Conservation (phyloP, 2,888 invertebrate species). For the Leptinotarsa rubiginosa region DNA sequence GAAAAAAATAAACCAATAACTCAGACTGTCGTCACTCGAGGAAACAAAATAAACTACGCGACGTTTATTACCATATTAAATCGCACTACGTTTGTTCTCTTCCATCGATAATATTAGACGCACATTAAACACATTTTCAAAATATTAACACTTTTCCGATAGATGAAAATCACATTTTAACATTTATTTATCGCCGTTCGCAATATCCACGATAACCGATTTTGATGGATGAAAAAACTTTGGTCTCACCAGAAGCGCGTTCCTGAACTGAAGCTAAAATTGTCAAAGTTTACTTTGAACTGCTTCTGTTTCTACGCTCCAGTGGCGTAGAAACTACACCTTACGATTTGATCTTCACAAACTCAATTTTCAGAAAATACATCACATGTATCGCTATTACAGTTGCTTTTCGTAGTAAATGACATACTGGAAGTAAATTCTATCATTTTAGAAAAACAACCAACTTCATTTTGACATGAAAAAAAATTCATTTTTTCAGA, state of each 20-base stretch:
- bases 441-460: neutral
- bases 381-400: too few relatives aligned
- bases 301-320: constrained; percentile 28
- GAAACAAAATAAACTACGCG: constrained; percentile 32
- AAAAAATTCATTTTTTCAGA: too few relatives aligned
- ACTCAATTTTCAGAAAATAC: too few relatives aligned
- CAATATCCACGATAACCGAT: constrained; percentile 43
- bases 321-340: constrained; percentile 19
- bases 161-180: constrained; percentile 43
- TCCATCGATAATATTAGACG: constrained; percentile 33
- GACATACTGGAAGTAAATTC: too few relatives aligned
- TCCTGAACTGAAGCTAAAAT: constrained; percentile 54
- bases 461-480: neutral
- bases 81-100: constrained; percentile 27
- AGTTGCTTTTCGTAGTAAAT: too few relatives aligned
- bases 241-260: constrained; percentile 46
- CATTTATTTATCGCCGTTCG: constrained; percentile 42
- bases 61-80: constrained; percentile 35
- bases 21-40: constrained; percentile 32
- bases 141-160: constrained; percentile 43
- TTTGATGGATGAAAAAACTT: constrained; percentile 50
- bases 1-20: constrained; percentile 26
- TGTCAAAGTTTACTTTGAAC: constrained; percentile 52
- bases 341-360: too few relatives aligned
- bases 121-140: constrained; percentile 32